phyloP scores from a whole-genome alignment of 2,797 vertebrate genomes.

The Phrynocephalus guinanensis region DNA sequence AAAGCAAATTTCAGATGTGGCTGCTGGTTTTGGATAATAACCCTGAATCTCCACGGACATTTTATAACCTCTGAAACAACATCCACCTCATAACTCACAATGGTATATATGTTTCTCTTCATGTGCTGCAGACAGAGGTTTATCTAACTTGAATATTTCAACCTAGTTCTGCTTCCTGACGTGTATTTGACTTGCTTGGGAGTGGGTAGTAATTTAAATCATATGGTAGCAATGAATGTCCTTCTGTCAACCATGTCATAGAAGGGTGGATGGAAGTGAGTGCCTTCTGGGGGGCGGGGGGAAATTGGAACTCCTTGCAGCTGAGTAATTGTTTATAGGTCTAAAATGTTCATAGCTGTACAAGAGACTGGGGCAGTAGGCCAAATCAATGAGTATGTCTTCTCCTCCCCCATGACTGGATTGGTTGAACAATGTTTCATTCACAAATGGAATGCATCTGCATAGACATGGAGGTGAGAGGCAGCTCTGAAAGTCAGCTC shows the following conservation, averaged over 20 bases:
- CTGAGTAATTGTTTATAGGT: slow-evolving; percentile 41
- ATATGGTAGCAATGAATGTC: slow-evolving; percentile 8
- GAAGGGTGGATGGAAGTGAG: background rate
- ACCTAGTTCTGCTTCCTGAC: slow-evolving; percentile 44
- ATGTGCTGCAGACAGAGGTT: background rate
- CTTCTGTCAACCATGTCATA: fast-evolving
- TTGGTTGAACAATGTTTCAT: slow-evolving; percentile 36
- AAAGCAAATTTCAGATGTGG: background rate
- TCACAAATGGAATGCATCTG: slow-evolving; percentile 49
- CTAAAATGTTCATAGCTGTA: slow-evolving; percentile 5
- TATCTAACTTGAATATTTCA: slow-evolving; percentile 1
- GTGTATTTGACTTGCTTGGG: slow-evolving; percentile 51
- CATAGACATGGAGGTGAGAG: slow-evolving; percentile 38
- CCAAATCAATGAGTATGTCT: slow-evolving; percentile 40
- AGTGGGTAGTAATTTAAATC: slow-evolving; percentile 43
- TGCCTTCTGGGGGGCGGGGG: background rate
- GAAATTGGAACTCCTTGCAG: background rate
- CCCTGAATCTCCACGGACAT: background rate
- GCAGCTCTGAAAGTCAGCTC: slow-evolving; percentile 48
- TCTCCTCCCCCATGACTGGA: slow-evolving; percentile 18
- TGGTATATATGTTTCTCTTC: background rate
- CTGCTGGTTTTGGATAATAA: background rate
- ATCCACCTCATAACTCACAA: background rate
- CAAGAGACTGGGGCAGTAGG: slow-evolving; percentile 23
- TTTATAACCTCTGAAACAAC: background rate